These are phyloP conservation scores for Parazoanthus darwini DNA, from an alignment of 92 coral and sea anemone species.

Conservation along the genomic window DNA sequence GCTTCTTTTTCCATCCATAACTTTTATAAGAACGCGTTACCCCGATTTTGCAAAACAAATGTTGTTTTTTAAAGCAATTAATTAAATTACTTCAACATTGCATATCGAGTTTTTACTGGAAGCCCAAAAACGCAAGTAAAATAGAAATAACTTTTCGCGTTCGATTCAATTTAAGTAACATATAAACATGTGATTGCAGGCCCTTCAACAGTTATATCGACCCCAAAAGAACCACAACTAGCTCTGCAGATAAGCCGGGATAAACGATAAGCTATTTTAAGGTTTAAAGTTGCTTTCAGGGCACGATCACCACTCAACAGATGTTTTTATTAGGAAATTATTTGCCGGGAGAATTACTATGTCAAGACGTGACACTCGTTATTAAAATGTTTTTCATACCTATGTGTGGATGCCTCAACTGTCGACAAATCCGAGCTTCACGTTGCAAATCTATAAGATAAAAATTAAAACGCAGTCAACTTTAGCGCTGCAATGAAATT, in stretches of 20 bases:
- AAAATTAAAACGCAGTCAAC: constrained; percentile 25
- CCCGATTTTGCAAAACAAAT: constrained; percentile 9
- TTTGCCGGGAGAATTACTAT: background rate
- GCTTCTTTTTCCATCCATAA: too few species aligned
- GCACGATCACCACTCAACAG: constrained; percentile 11
- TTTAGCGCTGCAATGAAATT: background rate
- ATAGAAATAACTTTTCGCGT: constrained; percentile 4
- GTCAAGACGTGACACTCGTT: background rate
- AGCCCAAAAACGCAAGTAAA: background rate
- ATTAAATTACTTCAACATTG: constrained; percentile 15
- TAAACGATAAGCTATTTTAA: background rate
- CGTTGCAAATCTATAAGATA: constrained; percentile 78
- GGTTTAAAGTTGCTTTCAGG: background rate
- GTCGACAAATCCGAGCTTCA: constrained; percentile 93
- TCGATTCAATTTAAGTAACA: background rate
- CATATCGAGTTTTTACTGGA: constrained; percentile 13
- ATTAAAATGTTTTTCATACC: constrained; percentile 66
- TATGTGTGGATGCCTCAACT: constrained; percentile 89
- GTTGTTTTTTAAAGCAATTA: constrained; percentile 28
- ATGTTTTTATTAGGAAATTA: constrained; percentile 28
- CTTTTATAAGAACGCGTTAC: background rate
- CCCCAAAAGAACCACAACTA: background rate
- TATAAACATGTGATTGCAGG: constrained; percentile 12
- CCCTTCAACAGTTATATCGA: background rate
- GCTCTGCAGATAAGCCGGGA: background rate